Evolutionary conservation across 2,797 vertebrate species (phyloP), one percentile per base, ranked within the genome.

Genomic region (Pseudomugil tenellus): DNA sequence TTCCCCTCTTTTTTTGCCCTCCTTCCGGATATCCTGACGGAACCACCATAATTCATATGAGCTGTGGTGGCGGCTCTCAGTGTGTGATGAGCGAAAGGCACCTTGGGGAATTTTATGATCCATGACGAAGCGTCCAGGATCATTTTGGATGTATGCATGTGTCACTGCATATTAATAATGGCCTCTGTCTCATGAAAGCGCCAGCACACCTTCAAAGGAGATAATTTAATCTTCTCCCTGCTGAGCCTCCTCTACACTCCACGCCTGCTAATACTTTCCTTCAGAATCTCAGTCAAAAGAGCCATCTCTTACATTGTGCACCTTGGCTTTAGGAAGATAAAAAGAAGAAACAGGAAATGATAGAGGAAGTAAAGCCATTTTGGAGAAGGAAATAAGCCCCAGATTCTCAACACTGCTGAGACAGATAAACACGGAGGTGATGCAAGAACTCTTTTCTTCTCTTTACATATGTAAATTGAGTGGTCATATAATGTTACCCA

Each of bases 51-150:
- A 92, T 91, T 93, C 89, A 92, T 91, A 76, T 49, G 67, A 60
- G 77, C 83, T 70, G 77, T 29, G 70, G 63, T 61, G 79, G 77
- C 56, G 46, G 63, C 82, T 84, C 83, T 93, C 86, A 88, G 84
- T 89, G 80, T 79, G 84, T 70, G 8, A 89, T 86, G 88, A 92
- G 81, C 69, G 70, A 93, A 94, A 93, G 93, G 93, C 92, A 93
- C 93, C 92, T 93, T 93, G 92, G 91, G 91, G 91, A 91, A 82
- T 92, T 93, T 92, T 93, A 94, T 92, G 92, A 92, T 89, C 92
- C 92, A 90, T 89, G 90, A 91, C 90, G 80, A 91, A 89, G 88
- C 88, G 80, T 88, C 84, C 81, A 7, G 88, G 90, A 93, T 92
- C 89, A 89, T 91, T 91, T 88, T 85, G 80, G 91, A 90, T 88